Conservation (phyloP, 2,888 invertebrate species). For the Plemyria rubiginata region DNA sequence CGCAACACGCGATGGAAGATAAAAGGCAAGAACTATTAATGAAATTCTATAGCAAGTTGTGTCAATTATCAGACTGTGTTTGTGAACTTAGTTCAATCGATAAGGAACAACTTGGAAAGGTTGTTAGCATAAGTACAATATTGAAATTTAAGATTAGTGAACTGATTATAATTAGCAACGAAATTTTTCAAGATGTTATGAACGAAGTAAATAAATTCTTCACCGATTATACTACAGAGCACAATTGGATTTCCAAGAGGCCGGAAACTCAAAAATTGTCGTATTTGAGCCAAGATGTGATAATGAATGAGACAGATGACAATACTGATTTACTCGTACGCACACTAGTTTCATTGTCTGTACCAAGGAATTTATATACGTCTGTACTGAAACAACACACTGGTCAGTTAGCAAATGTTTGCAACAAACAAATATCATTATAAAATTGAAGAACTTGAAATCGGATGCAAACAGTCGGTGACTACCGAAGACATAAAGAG, state of each 20-base stretch:
- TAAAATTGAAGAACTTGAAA: conserved; percentile 1
- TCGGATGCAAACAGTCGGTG: not conserved
- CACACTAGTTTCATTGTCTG: not conserved
- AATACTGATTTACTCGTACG: not conserved
- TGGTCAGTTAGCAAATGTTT: not conserved
- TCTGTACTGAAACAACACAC: not conserved
- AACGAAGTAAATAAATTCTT: conserved; percentile 7
- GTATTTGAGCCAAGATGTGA: not conserved
- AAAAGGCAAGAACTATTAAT: conserved; percentile 3
- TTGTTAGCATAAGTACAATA: not conserved
- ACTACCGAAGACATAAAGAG: not conserved
- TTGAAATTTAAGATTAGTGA: conserved; percentile 15
- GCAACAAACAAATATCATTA: not conserved
- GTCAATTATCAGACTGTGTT: conserved; percentile 6
- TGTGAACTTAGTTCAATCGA: conserved; percentile 3
- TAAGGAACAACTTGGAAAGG: conserved; percentile 2
- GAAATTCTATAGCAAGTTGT: conserved; percentile 3
- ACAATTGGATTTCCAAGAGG: not conserved
- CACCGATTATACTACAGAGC: not conserved
- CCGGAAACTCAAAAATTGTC: not conserved
- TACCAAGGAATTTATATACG: too few relatives aligned
- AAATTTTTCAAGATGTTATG: conserved; percentile 9
- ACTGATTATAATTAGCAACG: conserved; percentile 13
- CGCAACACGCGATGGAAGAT: not conserved
- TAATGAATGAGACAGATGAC: not conserved